Evolutionary conservation across 2,797 vertebrate species (phyloP).

Genomic region (Podargus strigoides): DNA sequence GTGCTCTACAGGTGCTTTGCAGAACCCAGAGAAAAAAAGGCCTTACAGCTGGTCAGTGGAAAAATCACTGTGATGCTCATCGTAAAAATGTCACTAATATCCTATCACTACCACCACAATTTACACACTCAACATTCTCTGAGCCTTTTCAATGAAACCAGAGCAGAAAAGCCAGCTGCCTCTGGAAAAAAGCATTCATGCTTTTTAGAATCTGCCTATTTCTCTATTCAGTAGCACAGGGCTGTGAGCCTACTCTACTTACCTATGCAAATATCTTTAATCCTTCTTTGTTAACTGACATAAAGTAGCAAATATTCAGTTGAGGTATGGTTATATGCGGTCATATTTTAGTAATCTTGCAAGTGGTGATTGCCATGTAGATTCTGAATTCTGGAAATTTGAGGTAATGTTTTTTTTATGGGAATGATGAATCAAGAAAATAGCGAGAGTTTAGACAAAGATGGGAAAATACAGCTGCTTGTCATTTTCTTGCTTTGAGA

Average conservation of each 20-base stretch:
- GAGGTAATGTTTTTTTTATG: not conserved
- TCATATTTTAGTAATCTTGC: not conserved
- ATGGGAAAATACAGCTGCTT: not conserved
- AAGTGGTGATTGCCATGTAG: not conserved
- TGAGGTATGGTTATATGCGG: not conserved
- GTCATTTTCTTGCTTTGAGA: not conserved
- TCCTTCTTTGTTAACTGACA: not conserved
- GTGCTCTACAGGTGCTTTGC: not conserved
- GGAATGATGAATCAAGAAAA: not conserved
- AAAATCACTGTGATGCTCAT: not conserved
- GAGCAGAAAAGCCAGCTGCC: not conserved
- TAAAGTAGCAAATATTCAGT: not conserved
- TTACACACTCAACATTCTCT: not conserved
- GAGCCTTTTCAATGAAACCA: conserved; percentile 20
- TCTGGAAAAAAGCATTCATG: not conserved
- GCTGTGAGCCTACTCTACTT: not conserved
- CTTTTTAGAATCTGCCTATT: not conserved
- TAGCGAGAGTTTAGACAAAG: not conserved
- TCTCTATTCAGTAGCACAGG: not conserved
- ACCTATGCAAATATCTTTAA: not conserved
- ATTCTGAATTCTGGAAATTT: not conserved
- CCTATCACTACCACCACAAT: not conserved
- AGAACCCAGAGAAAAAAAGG: not conserved
- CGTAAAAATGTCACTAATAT: not conserved
- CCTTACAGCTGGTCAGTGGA: conserved; percentile 28